Conservation (phyloP, 2,888 invertebrate species). For the Pyrochroa serraticornis region DNA sequence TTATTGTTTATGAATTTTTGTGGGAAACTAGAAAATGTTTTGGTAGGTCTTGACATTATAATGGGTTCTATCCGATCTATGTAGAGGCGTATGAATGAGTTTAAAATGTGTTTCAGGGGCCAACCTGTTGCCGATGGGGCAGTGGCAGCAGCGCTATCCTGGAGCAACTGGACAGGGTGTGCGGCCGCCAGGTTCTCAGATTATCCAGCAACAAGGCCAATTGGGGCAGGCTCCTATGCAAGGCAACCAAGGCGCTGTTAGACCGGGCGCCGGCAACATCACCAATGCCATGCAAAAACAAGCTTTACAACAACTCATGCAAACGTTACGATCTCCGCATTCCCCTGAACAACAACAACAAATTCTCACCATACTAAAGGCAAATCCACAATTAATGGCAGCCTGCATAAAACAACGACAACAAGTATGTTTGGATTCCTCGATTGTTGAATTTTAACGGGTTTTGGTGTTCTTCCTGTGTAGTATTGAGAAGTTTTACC, state of each 20-base stretch:
- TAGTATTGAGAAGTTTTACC: neutral
- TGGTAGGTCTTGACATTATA: no score
- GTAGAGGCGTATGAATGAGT: no score
- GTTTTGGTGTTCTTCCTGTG: neutral
- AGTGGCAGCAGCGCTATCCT: slow-evolving; percentile 62
- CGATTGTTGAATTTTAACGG: neutral
- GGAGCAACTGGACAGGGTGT: slow-evolving; percentile 58
- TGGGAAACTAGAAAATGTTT: no score
- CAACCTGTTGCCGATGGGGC: slow-evolving; percentile 63
- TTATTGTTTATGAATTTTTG: no score
- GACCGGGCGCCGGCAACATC: slow-evolving; percentile 47
- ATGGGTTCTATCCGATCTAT: no score
- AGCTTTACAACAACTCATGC: slow-evolving; percentile 85
- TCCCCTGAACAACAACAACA: slow-evolving; percentile 92
- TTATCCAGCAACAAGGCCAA: slow-evolving; percentile 55
- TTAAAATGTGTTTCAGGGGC: slow-evolving; percentile 51
- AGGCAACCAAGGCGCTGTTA: slow-evolving; percentile 45
- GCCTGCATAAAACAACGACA: slow-evolving; percentile 87
- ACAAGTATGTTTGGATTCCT: slow-evolving; percentile 59
- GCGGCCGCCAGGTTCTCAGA: slow-evolving; percentile 60
- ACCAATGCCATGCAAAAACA: slow-evolving; percentile 62
- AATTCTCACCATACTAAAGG: slow-evolving; percentile 86
- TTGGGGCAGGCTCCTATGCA: slow-evolving; percentile 47
- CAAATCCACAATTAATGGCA: slow-evolving; percentile 94
- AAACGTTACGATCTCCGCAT: slow-evolving; percentile 86